These are phyloP conservation scores for Myripristis murdjan DNA, from an alignment of 2,797 vertebrate species.

Conservation along the genomic window DNA sequence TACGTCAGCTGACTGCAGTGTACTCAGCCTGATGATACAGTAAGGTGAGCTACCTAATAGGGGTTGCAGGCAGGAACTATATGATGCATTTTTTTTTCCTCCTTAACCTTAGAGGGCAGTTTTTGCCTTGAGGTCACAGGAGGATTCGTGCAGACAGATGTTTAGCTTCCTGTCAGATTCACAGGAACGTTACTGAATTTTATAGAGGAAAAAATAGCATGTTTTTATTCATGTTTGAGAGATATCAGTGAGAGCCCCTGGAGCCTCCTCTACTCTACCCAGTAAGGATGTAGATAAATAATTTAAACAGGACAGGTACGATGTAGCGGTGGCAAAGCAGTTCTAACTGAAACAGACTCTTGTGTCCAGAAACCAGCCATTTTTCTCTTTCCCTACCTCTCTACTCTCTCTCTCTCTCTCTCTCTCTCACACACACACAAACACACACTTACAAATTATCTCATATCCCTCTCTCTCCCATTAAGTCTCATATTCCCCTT, in stretches of 20 bases:
- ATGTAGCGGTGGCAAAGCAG: conserved; percentile 2
- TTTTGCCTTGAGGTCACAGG: conserved; percentile 24
- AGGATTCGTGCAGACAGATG: conserved; percentile 2
- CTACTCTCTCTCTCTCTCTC: neutral
- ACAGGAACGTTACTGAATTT: conserved; percentile 15
- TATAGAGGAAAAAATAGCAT: conserved; percentile 4
- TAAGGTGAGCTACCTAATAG: too few species aligned
- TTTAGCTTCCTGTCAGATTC: conserved; percentile 11
- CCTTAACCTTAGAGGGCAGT: neutral
- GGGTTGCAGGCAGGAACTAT: too few species aligned
- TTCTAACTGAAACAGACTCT: too few species aligned
- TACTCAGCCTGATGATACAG: too few species aligned
- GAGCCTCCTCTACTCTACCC: conserved; percentile 18
- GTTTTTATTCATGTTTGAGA: conserved; percentile 57
- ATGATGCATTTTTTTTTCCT: neutral
- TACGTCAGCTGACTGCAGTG: too few species aligned
- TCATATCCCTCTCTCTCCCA: neutral
- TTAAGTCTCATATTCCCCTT: neutral
- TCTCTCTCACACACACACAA: neutral
- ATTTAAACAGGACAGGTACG: conserved; percentile 46
- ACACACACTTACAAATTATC: neutral
- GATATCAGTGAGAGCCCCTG: conserved; percentile 46
- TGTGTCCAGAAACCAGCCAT: too few species aligned
- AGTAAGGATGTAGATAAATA: conserved; percentile 34
- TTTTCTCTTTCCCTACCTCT: neutral